Percentiles rank a stretch among this genome's conserved stretches.
phyloP scores from a whole-genome alignment of 2,113 vertebrate genomes.

The Aplodontia rufa region DNA sequence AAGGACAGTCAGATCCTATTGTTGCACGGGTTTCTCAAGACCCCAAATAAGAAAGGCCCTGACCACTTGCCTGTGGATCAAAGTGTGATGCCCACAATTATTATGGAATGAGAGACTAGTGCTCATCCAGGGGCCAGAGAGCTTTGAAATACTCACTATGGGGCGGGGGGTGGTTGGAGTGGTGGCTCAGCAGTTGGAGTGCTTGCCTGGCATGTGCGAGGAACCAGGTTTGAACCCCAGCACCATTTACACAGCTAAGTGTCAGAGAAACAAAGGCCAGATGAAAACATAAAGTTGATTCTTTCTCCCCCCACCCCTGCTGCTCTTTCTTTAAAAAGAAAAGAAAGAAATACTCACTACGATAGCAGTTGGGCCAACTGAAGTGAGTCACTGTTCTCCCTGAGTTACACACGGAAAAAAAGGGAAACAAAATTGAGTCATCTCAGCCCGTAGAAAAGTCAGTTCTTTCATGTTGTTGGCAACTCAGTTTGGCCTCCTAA shows the following conservation, averaged over 20 bases:
- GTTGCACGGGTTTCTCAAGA: neutral
- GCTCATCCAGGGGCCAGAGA: no score
- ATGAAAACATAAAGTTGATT: no score
- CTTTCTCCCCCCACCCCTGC: no score
- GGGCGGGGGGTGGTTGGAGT: no score
- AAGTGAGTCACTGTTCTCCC: neutral
- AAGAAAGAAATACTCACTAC: fast-evolving
- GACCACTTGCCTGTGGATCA: neutral
- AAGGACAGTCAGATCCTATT: neutral
- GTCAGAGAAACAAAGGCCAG: no score
- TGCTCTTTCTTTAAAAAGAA: no score
- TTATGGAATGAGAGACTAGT: fast-evolving
- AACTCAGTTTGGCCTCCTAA: neutral
- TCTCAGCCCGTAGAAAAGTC: neutral
- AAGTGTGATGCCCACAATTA: neutral
- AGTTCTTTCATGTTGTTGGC: neutral
- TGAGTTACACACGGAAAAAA: neutral
- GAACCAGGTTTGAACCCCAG: no score
- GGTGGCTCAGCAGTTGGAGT: no score
- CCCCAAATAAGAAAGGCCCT: neutral
- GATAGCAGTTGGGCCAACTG: fast-evolving
- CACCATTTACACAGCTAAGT: no score
- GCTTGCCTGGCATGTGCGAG: no score
- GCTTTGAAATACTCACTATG: neutral
- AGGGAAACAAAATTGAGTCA: neutral